These are phyloP conservation scores for Drosophila ironensis DNA, from an alignment of 1,140 invertebrate species.

Conservation along the genomic window DNA sequence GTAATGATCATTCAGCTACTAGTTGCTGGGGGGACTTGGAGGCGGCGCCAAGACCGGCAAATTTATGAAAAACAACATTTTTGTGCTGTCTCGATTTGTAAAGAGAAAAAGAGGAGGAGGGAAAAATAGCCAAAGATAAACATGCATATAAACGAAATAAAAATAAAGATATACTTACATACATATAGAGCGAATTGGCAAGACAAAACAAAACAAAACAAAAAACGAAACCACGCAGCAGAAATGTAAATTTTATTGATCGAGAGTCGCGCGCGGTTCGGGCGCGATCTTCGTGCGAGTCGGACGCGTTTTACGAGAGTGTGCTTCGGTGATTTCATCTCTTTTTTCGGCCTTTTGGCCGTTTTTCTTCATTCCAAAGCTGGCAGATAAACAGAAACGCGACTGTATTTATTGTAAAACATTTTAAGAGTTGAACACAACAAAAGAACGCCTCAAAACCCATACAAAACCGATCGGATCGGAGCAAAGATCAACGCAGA, in stretches of 20 bases:
- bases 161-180: too few species aligned
- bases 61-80: constrained; percentile 19
- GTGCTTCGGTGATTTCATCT: constrained; percentile 1
- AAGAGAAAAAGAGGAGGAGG: constrained; percentile 1
- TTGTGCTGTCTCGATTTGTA: constrained; percentile 5
- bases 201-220: constrained; percentile 56
- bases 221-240: constrained; percentile 13
- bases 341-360: background rate
- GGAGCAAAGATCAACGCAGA: constrained; percentile 16
- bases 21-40: constrained; percentile 31
- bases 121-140: constrained; percentile 3
- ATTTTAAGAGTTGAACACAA: constrained; percentile 1
- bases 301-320: constrained; percentile 1
- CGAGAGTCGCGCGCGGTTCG: constrained; percentile 2
- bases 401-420: constrained; percentile 55
- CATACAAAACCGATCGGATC: background rate
- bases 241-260: background rate
- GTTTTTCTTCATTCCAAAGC: background rate
- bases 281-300: background rate
- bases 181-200: constrained; percentile 50
- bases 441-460: constrained; percentile 11
- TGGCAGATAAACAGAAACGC: constrained; percentile 25
- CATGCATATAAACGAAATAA: constrained; percentile 24
- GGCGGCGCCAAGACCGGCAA: too few species aligned
- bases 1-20: too few species aligned